These are phyloP conservation scores for Tiliqua scincoides DNA, from an alignment of 2,113 vertebrate species.

Conservation along the genomic window DNA sequence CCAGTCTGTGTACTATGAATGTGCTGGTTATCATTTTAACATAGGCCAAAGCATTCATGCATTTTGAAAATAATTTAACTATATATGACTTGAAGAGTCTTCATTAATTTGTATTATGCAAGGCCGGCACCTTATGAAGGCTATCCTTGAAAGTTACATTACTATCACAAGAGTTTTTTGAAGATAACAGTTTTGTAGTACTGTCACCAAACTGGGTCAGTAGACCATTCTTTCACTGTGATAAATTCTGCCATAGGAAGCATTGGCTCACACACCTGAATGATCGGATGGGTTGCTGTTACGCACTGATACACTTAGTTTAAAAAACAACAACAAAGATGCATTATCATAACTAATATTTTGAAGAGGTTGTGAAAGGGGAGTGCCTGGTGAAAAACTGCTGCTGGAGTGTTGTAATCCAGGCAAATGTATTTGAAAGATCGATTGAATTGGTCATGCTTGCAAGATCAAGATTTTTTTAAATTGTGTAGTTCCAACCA, in stretches of 20 bases:
- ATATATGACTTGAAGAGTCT: neutral
- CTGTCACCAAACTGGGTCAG: constrained; percentile 4
- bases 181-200: neutral
- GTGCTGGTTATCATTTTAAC: neutral
- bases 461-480: neutral
- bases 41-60: neutral
- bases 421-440: neutral
- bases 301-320: neutral
- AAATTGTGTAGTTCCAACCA: neutral
- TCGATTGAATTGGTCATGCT: neutral
- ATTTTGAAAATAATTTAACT: neutral
- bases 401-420: neutral
- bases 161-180: neutral
- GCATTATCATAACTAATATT: too few species aligned
- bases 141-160: neutral
- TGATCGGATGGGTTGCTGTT: neutral
- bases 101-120: neutral
- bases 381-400: neutral
- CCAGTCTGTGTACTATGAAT: neutral
- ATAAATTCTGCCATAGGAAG: neutral
- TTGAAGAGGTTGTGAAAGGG: neutral
- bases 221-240: neutral
- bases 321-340: neutral
- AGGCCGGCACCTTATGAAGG: neutral
- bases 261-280: neutral